Evolutionary conservation across 2,113 vertebrate species (phyloP).

Genomic region (Oxyruncus cristatus): DNA sequence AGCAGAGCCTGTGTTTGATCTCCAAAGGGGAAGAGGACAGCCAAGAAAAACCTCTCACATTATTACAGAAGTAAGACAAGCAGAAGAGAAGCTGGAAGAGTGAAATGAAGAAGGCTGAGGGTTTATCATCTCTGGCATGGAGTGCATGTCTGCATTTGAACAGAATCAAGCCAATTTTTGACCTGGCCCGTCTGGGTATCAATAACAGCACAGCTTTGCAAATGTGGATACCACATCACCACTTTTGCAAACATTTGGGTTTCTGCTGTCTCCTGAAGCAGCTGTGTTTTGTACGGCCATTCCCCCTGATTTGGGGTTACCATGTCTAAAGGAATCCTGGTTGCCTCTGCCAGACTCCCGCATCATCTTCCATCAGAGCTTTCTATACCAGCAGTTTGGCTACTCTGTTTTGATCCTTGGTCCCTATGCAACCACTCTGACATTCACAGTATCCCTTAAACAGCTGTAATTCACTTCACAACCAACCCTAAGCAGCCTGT

Average conservation of each 20-base stretch:
- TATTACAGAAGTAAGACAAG: not conserved
- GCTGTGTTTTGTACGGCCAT: not conserved
- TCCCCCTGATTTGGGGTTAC: not conserved
- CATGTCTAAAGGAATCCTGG: not conserved
- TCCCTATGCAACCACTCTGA: not conserved
- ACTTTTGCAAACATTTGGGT: not conserved
- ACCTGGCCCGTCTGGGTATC: not conserved
- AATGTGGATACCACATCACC: not conserved
- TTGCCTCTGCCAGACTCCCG: not conserved
- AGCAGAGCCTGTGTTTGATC: not conserved
- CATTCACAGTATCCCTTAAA: not conserved
- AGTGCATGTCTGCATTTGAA: not conserved
- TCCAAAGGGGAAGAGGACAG: not conserved
- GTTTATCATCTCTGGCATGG: not conserved
- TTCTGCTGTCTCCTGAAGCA: not conserved
- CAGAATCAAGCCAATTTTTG: not conserved
- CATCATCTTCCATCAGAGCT: not conserved
- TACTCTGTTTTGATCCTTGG: not conserved
- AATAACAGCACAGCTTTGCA: not conserved
- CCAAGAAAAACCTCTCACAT: not conserved
- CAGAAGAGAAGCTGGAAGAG: not conserved
- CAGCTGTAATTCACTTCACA: not conserved
- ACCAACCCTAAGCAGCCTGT: not conserved
- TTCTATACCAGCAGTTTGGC: not conserved
- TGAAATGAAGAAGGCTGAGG: not conserved